Evolutionary conservation across 2,888 invertebrate species (phyloP).

Genomic region (Brachypterus glaber): DNA sequence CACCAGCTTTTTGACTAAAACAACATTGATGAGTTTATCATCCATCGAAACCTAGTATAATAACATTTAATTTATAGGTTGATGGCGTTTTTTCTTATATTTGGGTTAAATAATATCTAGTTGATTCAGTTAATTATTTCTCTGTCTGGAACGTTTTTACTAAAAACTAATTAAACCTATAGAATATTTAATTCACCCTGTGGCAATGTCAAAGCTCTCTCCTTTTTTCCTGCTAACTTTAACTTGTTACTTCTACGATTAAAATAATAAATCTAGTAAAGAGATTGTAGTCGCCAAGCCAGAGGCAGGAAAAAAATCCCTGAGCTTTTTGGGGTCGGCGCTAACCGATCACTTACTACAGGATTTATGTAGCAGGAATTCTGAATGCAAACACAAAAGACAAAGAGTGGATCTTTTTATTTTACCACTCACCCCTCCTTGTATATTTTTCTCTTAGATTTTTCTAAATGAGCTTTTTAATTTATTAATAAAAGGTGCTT

Average conservation of each 20-base stretch:
- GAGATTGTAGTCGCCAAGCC: conserved; percentile 37
- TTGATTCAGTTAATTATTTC: no score
- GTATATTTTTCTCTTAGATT: conserved; percentile 1
- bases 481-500: conserved; percentile 4
- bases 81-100: no score
- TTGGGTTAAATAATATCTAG: no score
- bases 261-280: conserved; percentile 41
- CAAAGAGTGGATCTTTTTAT: conserved; percentile 24
- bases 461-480: conserved; percentile 3
- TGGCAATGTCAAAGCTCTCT: conserved; percentile 14
- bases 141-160: no score
- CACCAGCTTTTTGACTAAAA: no score
- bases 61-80: no score
- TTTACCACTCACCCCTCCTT: conserved; percentile 16
- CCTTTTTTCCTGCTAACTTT: conserved; percentile 27
- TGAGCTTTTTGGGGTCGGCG: conserved; percentile 39
- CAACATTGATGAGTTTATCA: no score
- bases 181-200: conserved; percentile 20
- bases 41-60: no score
- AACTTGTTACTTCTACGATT: conserved; percentile 40
- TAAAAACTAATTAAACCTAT: no score
- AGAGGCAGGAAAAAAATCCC: conserved; percentile 40
- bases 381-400: conserved; percentile 35
- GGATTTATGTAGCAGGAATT: conserved; percentile 41
- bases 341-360: conserved; percentile 42